Conservation (phyloP, 2,888 invertebrate species). For the Drosophila niveifrons region DNA sequence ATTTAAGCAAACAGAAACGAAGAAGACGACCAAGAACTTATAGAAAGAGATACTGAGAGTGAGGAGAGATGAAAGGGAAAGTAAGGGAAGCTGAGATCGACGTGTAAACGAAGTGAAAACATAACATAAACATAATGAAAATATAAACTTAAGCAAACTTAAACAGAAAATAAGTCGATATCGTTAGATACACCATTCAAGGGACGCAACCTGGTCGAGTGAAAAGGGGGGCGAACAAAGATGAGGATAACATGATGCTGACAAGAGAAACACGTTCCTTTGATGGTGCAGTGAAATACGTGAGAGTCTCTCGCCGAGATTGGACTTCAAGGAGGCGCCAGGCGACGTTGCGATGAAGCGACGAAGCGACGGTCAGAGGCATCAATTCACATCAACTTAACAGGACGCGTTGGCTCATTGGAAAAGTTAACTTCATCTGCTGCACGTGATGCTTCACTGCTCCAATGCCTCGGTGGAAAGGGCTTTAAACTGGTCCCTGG, state of each 20-base stretch:
- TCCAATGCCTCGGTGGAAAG: slow-evolving; percentile 21
- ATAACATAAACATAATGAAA: slow-evolving; percentile 76
- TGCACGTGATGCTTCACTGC: slow-evolving; percentile 56
- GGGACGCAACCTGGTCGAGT: background rate
- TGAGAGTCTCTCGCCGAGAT: slow-evolving; percentile 63
- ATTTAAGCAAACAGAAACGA: slow-evolving; percentile 52
- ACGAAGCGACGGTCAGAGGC: slow-evolving; percentile 32
- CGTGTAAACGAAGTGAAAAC: slow-evolving; percentile 71
- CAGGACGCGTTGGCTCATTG: slow-evolving; percentile 61
- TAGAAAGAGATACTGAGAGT: background rate
- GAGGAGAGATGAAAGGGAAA: background rate
- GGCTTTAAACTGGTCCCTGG: slow-evolving; percentile 7
- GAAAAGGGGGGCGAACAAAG: background rate
- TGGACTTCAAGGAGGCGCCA: slow-evolving; percentile 13
- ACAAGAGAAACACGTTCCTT: slow-evolving; percentile 60
- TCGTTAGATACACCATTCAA: slow-evolving; percentile 40
- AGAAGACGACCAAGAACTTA: slow-evolving; percentile 5
- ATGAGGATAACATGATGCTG: slow-evolving; percentile 15
- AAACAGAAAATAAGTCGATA: slow-evolving; percentile 64
- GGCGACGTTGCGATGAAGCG: background rate
- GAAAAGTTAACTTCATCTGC: slow-evolving; percentile 70
- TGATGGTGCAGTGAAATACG: slow-evolving; percentile 58
- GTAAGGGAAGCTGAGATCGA: slow-evolving; percentile 33
- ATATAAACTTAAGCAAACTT: slow-evolving; percentile 70
- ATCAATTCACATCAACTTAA: slow-evolving; percentile 66